Evolutionary conservation across 2,113 vertebrate species (phyloP).

Genomic region (Nanorana parkeri): DNA sequence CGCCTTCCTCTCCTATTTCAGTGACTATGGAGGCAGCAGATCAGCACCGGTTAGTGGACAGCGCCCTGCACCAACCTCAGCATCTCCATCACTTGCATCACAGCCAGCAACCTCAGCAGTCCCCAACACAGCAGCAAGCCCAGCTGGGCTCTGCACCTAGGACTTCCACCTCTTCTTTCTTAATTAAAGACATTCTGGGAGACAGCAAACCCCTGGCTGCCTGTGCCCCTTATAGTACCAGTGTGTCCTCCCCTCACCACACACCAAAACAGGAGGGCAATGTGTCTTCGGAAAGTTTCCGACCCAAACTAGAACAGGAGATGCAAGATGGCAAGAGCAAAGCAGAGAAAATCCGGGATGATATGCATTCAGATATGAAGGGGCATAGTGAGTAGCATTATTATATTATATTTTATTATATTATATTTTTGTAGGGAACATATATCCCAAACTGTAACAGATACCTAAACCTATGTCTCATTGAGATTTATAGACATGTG

Average conservation of each 20-base stretch:
- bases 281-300: slow-evolving; percentile 84
- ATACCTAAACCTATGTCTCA: too few relatives aligned
- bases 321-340: slow-evolving; percentile 82
- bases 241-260: slow-evolving; percentile 89
- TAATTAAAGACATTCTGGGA: slow-evolving; percentile 98
- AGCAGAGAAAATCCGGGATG: slow-evolving; percentile 87
- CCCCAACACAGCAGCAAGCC: slow-evolving; percentile 72
- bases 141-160: slow-evolving; percentile 86
- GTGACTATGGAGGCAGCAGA: slow-evolving; percentile 91
- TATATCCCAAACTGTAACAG: not conserved
- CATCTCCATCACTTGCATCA: slow-evolving; percentile 76
- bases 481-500: too few relatives aligned
- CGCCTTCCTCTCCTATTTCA: slow-evolving; percentile 92
- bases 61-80: slow-evolving; percentile 82
- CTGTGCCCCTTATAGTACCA: slow-evolving; percentile 97
- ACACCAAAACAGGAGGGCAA: slow-evolving; percentile 89
- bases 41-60: slow-evolving; percentile 73
- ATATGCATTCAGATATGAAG: slow-evolving; percentile 88
- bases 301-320: slow-evolving; percentile 94
- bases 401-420: not conserved
- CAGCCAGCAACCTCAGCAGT: slow-evolving; percentile 69
- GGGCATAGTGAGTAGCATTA: slow-evolving; percentile 86
- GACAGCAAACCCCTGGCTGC: slow-evolving; percentile 97
- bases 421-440: not conserved
- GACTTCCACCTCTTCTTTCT: slow-evolving; percentile 96